Evolutionary conservation across 2,797 vertebrate species (phyloP), one percentile per base, ranked within the genome.

Genomic region (Telmatherina bonti): DNA sequence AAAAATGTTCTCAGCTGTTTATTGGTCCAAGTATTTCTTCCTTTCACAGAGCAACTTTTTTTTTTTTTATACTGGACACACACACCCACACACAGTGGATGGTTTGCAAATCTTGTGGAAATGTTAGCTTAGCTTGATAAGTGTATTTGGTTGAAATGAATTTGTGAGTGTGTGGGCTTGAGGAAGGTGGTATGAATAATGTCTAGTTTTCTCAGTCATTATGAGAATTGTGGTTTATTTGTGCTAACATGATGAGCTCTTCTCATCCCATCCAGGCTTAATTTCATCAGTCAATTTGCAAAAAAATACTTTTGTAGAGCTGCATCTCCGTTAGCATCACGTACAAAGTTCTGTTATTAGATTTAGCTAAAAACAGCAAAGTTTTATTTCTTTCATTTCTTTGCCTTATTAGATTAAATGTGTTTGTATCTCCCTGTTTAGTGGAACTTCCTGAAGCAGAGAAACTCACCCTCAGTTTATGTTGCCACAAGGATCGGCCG

Each of bases 401-500:
- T 18, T 54, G 49, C 2, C n/a, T 24, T 26, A n/a, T 68, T 2
- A 22, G 29, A 27, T 53, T 11, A 66, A 3, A 6, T 22, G 11
- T 51, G 29, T 27, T 22, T 67, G 15, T 35, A 7, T 13, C 7
- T 62, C 24, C 5, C 10, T 6, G 20, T 45, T 35, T 2, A 95
- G 92, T 69, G 5, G 95, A 96, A 47, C 94, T 96, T 43, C 88
- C 93, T 53, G 96, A 98, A 84, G 89, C 94, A 7, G 96, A 98
- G 86, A 93, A 78, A 65, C 89, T 95, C 15, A 65, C 95, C 77
- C 92, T 98, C 82, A 92, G 89, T 62, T 89, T 98, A 64, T 97
- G 97, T 80, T 93, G 93, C 62, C 91, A 96, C 77, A 86, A 89
- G 1, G 90, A 96, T 70, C 95, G 94, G 57, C 71, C 75, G 27